Evolutionary conservation across 2,888 invertebrate species (phyloP).

Genomic region (Stramonita haemastoma): DNA sequence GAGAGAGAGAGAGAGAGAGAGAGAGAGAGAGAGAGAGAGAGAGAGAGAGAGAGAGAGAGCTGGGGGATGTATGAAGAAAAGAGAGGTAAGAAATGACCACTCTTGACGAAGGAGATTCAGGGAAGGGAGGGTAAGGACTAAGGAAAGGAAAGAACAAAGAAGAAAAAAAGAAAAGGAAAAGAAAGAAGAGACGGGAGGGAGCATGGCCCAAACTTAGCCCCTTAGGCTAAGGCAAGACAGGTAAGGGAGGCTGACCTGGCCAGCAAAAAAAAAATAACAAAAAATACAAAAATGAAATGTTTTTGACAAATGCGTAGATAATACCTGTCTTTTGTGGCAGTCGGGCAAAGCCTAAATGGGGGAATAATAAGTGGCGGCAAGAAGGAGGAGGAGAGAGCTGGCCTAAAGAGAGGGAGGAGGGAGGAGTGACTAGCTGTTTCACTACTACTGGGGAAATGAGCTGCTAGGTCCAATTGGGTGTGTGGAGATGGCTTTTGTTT

Average conservation of each 20-base stretch:
- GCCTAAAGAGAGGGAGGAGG: neutral
- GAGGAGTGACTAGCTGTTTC: neutral
- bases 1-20: neutral
- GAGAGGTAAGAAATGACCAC: no score
- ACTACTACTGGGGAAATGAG: neutral
- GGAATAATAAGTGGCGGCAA: neutral
- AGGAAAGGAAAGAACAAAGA: no score
- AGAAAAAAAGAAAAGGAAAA: neutral
- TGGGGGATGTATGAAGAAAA: no score
- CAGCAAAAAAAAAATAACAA: no score
- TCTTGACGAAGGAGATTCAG: no score
- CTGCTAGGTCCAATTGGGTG: no score
- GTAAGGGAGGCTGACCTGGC: neutral
- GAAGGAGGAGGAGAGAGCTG: neutral
- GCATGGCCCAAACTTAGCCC: neutral
- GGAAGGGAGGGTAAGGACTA: no score
- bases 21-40: neutral
- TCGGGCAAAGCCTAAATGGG: neutral
- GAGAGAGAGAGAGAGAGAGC: neutral
- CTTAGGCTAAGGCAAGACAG: neutral
- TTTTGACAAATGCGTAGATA: conserved; percentile 7
- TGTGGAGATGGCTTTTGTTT: neutral
- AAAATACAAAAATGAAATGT: neutral
- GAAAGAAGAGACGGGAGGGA: neutral
- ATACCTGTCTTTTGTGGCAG: neutral